A percentile compares a stretch with the other conserved stretches of the same genome.
Evolutionary conservation across 2,888 invertebrate species (phyloP).

Genomic region (Isotomurus palustris): DNA sequence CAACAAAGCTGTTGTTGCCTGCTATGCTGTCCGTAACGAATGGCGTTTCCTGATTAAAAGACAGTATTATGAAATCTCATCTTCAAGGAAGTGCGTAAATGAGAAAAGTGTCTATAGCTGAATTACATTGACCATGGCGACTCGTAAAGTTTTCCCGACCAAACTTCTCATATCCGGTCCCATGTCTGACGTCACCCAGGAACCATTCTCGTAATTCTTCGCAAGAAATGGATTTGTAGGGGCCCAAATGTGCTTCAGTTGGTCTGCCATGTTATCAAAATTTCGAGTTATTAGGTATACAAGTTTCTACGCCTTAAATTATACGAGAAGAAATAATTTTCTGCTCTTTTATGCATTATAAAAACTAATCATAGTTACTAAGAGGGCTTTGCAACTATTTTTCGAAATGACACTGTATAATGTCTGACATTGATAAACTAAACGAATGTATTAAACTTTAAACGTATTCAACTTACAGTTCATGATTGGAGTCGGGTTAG

Average conservation of each 20-base stretch:
- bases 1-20: constrained; percentile 49
- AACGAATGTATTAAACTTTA: no score
- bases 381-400: no score
- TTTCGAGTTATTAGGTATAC: no score
- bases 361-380: no score
- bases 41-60: constrained; percentile 38
- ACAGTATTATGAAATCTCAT: background rate
- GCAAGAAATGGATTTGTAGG: constrained; percentile 43
- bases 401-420: no score
- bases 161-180: constrained; percentile 28
- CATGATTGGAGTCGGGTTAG: constrained; percentile 36
- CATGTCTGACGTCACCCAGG: constrained; percentile 30
- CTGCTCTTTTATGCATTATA: no score
- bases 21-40: constrained; percentile 26
- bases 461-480: constrained; percentile 43
- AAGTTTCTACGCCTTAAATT: no score
- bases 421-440: no score
- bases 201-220: constrained; percentile 37
- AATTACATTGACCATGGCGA: constrained; percentile 40
- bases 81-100: background rate
- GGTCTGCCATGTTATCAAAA: no score
- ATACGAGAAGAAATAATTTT: no score
- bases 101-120: background rate
- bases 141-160: constrained; percentile 27
- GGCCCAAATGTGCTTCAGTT: constrained; percentile 45